Evolutionary conservation across 1,140 invertebrate species (phyloP).

Genomic region (Lucilia cuprina): DNA sequence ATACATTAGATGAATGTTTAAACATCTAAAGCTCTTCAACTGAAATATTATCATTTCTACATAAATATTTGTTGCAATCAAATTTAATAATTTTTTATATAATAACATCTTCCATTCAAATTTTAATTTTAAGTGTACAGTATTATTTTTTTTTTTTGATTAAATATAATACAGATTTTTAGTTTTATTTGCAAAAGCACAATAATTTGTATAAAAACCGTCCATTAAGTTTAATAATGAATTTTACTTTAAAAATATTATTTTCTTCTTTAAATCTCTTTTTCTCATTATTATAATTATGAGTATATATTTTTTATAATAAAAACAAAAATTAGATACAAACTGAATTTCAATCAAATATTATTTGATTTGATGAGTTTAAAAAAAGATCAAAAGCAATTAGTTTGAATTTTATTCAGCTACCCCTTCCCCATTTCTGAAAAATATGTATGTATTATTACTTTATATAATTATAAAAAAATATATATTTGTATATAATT

Average conservation of each 20-base stretch:
- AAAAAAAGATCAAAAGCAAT: too few species aligned
- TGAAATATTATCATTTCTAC: background rate
- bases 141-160: background rate
- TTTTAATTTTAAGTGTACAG: constrained; percentile 16
- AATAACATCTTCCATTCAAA: background rate
- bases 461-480: background rate
- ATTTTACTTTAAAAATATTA: background rate
- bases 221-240: constrained; percentile 24
- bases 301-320: background rate
- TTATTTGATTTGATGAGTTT: too few species aligned
- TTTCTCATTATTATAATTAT: too few species aligned
- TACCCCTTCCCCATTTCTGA: background rate
- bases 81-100: background rate
- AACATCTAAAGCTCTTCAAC: too few species aligned
- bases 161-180: background rate
- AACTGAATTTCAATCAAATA: background rate
- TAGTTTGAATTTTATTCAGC: background rate
- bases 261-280: background rate
- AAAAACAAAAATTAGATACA: background rate
- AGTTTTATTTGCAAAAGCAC: background rate
- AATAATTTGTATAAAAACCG: constrained; percentile 28
- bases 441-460: background rate
- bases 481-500: background rate
- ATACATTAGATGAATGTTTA: too few species aligned
- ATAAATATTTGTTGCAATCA: background rate